A percentile compares a stretch with the other conserved stretches of the same genome.
Evolutionary conservation across 1,140 invertebrate species (phyloP).

Genomic region (Conus ventricosus): DNA sequence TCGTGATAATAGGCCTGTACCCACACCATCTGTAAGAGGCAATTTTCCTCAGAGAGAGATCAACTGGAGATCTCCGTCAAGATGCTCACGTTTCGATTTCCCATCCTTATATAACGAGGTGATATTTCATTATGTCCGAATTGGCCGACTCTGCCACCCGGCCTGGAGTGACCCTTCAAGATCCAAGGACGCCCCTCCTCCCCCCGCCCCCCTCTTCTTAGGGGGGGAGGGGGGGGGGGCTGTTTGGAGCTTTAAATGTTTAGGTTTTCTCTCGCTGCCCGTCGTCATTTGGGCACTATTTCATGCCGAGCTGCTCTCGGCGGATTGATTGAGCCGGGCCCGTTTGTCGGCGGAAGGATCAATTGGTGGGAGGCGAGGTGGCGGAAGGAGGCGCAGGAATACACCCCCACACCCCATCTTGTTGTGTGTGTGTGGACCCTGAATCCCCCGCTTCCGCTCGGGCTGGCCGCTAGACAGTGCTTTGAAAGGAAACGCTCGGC

Average conservation of each 20-base stretch:
- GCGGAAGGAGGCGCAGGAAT: conserved; percentile 21
- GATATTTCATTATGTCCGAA: conserved; percentile 33
- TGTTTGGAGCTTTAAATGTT: conserved; percentile 36
- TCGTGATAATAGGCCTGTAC: conserved; percentile 35
- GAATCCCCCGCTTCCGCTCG: background rate
- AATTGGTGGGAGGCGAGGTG: conserved; percentile 30
- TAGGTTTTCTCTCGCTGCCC: conserved; percentile 1
- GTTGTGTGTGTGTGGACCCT: background rate
- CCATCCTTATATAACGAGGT: conserved; percentile 35
- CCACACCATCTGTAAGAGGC: conserved; percentile 40
- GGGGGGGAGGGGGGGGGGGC: no score
- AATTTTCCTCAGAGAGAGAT: conserved; percentile 32
- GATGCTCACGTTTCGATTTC: conserved; percentile 38
- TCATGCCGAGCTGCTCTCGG: conserved; percentile 15
- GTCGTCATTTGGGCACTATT: conserved; percentile 30
- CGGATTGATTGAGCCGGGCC: conserved; percentile 17
- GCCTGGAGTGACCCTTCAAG: conserved; percentile 24
- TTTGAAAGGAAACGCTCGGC: conserved; percentile 27
- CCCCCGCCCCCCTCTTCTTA: background rate
- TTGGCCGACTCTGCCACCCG: background rate
- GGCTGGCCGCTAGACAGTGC: background rate
- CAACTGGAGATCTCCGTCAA: conserved; percentile 37
- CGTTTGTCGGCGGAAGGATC: conserved; percentile 33
- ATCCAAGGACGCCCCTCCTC: background rate
- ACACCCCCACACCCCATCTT: no score